Evolutionary conservation across 35 echinoderm and acorn worm species (phyloP).

Genomic region (Ophioderma brevispina): DNA sequence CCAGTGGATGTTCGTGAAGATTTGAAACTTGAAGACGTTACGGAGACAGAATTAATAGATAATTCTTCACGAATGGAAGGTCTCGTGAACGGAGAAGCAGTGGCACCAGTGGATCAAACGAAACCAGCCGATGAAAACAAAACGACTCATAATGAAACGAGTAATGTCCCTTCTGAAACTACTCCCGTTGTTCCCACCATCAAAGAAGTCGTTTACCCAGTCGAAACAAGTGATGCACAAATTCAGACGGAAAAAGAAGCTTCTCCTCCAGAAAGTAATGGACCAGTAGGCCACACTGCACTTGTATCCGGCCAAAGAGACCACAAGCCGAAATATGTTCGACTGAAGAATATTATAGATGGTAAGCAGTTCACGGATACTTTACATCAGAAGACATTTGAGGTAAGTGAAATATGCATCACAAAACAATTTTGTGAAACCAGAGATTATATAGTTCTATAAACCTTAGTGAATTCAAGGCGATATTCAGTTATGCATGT

Average conservation of each 20-base stretch:
- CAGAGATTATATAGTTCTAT: no score
- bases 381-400: conserved; percentile 79
- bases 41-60: no score
- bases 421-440: no score
- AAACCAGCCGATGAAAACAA: no score
- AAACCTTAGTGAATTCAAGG: no score
- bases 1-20: not conserved
- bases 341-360: conserved; percentile 76
- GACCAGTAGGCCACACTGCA: conserved; percentile 27
- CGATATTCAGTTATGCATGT: no score
- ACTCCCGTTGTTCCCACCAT: no score
- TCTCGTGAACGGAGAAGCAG: no score
- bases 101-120: no score
- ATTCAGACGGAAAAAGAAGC: conserved; percentile 29
- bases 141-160: no score
- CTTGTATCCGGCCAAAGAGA: conserved; percentile 37
- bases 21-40: not conserved
- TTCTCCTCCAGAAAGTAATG: not conserved
- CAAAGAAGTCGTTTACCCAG: not conserved
- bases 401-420: conserved; percentile 63
- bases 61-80: no score
- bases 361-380: conserved; percentile 95
- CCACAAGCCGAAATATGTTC: conserved; percentile 77
- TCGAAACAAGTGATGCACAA: not conserved
- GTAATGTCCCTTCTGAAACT: no score